Conservation (phyloP, 2,113 vertebrate species). For the Forbesichthys papilliferus region DNA sequence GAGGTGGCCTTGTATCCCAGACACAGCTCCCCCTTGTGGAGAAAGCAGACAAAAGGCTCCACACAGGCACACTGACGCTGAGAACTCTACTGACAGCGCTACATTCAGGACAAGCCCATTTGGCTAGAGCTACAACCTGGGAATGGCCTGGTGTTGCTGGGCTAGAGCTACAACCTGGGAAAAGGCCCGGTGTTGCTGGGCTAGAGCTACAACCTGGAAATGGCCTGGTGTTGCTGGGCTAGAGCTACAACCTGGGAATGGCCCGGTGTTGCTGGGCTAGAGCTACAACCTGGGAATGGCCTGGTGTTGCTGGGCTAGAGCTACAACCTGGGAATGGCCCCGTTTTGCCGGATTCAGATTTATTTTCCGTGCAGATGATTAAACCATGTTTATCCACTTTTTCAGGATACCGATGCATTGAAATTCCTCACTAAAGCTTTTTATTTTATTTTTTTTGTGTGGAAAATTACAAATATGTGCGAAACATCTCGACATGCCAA, state of each 20-base stretch:
- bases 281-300: constrained; percentile 16
- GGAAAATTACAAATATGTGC: constrained; percentile 52
- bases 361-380: constrained; percentile 47
- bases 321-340: constrained; percentile 18
- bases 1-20: background rate
- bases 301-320: background rate
- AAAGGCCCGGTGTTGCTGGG: too few species aligned
- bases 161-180: constrained; percentile 16
- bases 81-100: constrained; percentile 12
- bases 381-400: constrained; percentile 43
- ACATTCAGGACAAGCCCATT: constrained; percentile 9
- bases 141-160: background rate
- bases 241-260: constrained; percentile 13
- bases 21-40: background rate
- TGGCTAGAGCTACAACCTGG: constrained; percentile 17
- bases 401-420: constrained; percentile 60
- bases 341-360: constrained; percentile 33
- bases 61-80: background rate
- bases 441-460: constrained; percentile 43
- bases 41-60: constrained; percentile 3
- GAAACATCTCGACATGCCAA: background rate
- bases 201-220: constrained; percentile 7
- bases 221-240: constrained; percentile 5
- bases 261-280: constrained; percentile 4
- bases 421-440: constrained; percentile 56